These are phyloP conservation scores for Incurvaria masculella DNA, from an alignment of 2,888 invertebrate genomes.

Conservation along the genomic window DNA sequence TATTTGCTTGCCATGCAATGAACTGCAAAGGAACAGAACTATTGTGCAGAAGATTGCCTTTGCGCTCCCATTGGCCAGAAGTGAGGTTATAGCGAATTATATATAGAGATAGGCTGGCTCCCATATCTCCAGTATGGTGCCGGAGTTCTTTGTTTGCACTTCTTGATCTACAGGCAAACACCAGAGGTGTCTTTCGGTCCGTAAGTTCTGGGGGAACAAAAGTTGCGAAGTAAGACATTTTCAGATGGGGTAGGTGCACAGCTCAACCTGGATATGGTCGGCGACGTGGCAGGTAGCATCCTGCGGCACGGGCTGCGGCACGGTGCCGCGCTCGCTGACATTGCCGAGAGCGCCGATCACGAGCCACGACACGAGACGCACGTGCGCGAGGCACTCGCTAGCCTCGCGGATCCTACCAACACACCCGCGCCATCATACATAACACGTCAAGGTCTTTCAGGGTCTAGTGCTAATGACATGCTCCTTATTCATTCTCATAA, in stretches of 20 bases:
- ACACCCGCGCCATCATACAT: neutral
- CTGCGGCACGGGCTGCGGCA: conserved; percentile 85
- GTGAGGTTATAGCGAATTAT: neutral
- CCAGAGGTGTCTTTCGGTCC: too few species aligned
- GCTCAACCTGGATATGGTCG: conserved; percentile 91
- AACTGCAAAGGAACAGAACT: too few species aligned
- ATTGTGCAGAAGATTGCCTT: too few species aligned
- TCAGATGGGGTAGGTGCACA: neutral
- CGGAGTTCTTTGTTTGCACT: neutral
- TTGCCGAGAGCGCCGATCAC: conserved; percentile 93
- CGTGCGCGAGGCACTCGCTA: conserved; percentile 92
- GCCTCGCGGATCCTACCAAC: conserved; percentile 82
- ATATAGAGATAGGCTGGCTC: neutral
- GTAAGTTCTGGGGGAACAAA: neutral
- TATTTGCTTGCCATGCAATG: too few species aligned
- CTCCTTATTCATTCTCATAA: too few species aligned
- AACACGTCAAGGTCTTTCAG: neutral
- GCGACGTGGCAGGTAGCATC: conserved; percentile 96
- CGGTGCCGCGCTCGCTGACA: conserved; percentile 52
- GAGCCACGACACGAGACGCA: conserved; percentile 93
- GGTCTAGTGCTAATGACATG: too few species aligned
- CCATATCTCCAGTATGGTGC: too few species aligned
- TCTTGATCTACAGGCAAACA: too few species aligned
- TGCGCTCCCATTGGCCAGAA: too few species aligned
- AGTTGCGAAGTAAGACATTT: neutral